Percentiles rank a stretch among this genome's conserved stretches.
Evolutionary conservation across 1,140 invertebrate genomes (phyloP).

Genomic region (Drosophila bipectinata): DNA sequence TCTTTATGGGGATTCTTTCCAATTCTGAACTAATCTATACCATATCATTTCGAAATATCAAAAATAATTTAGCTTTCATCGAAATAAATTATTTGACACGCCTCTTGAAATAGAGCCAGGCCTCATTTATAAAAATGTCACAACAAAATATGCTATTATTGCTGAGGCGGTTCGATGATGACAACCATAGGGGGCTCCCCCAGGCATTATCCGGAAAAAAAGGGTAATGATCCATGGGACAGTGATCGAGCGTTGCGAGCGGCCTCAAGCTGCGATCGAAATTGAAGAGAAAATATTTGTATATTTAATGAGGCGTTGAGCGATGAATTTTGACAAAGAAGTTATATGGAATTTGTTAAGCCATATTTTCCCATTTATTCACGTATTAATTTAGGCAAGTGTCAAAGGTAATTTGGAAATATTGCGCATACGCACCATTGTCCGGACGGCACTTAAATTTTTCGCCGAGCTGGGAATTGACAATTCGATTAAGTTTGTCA

Average conservation of each 20-base stretch:
- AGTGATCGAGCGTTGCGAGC: conserved; percentile 25
- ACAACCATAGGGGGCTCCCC: conserved; percentile 5
- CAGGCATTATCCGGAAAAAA: conserved; percentile 9
- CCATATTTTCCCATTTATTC: conserved; percentile 1
- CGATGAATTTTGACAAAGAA: not conserved
- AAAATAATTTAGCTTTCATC: conserved; percentile 22
- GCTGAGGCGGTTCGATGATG: not conserved
- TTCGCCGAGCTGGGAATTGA: conserved; percentile 45
- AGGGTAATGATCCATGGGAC: conserved; percentile 17
- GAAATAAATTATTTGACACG: conserved; percentile 23
- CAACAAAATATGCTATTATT: conserved; percentile 19
- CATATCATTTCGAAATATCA: not conserved
- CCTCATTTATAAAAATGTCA: conserved; percentile 38
- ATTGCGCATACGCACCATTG: conserved; percentile 48
- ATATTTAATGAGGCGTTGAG: conserved; percentile 12
- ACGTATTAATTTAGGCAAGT: conserved; percentile 5
- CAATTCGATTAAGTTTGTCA: conserved; percentile 78
- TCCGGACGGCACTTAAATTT: conserved; percentile 13
- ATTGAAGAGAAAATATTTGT: not conserved
- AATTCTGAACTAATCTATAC: not conserved
- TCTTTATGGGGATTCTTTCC: too few relatives aligned
- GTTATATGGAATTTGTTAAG: not conserved
- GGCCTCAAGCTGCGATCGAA: conserved; percentile 26
- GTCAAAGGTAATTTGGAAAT: conserved; percentile 10
- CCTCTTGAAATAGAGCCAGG: conserved; percentile 15